These are phyloP conservation scores for Sebastes trivittatus DNA, from an alignment of 2,797 vertebrate species.

Conservation along the genomic window DNA sequence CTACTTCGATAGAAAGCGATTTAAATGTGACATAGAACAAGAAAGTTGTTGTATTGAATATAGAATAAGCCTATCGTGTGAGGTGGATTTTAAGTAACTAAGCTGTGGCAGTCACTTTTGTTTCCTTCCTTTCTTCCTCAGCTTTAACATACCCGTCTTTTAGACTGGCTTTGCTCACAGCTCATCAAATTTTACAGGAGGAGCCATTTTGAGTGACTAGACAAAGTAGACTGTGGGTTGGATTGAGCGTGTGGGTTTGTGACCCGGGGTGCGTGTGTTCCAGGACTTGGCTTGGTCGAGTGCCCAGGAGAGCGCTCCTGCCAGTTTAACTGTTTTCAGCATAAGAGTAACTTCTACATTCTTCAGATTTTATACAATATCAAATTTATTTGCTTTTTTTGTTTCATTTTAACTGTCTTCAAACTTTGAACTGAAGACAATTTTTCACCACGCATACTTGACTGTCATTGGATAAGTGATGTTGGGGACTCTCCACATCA, in stretches of 20 bases:
- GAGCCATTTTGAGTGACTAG: conserved; percentile 76
- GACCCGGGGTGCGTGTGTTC: conserved; percentile 67
- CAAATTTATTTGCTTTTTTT: conserved; percentile 42
- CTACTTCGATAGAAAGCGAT: not conserved
- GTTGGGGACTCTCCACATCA: not conserved
- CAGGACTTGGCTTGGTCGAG: conserved; percentile 71
- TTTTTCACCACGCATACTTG: not conserved
- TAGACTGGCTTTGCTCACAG: conserved; percentile 47
- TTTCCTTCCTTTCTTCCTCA: conserved; percentile 13
- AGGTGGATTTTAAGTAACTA: not conserved
- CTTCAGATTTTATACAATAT: conserved; percentile 75
- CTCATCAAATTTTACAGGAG: conserved; percentile 69
- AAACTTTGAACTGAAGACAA: not conserved
- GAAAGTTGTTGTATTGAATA: not conserved
- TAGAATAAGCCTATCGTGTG: not conserved
- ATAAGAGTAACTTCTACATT: conserved; percentile 54
- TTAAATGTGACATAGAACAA: not conserved
- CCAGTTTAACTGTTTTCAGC: conserved; percentile 64
- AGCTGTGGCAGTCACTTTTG: conserved; percentile 1
- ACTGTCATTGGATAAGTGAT: conserved; percentile 9
- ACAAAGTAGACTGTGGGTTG: conserved; percentile 74
- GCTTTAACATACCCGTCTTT: conserved; percentile 35
- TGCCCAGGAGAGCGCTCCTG: conserved; percentile 64
- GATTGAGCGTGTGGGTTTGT: conserved; percentile 70
- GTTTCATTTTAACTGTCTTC: not conserved